Evolutionary conservation across 2,888 invertebrate genomes (phyloP).

Genomic region (Tetranychus piercei): DNA sequence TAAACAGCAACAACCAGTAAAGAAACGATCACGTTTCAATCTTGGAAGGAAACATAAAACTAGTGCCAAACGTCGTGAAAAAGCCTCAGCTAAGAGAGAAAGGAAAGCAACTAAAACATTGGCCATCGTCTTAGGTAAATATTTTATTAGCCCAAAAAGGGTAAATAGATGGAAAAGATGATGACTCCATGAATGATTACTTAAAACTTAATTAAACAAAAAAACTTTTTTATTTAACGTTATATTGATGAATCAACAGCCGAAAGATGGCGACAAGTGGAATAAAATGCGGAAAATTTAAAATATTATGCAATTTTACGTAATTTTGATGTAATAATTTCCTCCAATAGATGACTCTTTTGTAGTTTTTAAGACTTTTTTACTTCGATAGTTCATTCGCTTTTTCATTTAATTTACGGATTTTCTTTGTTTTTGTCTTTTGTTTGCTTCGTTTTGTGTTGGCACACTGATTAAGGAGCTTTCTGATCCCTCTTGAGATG

Average conservation of each 20-base stretch:
- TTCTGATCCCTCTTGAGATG: too few species aligned
- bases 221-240: not conserved
- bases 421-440: too few species aligned
- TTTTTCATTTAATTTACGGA: too few species aligned
- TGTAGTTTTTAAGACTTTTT: too few species aligned
- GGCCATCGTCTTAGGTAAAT: conserved; percentile 89
- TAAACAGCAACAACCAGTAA: conserved; percentile 16
- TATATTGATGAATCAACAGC: not conserved
- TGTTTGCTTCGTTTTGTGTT: too few species aligned
- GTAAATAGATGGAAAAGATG: not conserved
- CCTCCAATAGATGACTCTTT: too few species aligned
- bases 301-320: too few species aligned
- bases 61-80: conserved; percentile 79
- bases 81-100: conserved; percentile 80
- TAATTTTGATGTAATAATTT: too few species aligned
- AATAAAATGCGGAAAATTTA: too few species aligned
- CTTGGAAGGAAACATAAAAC: conserved; percentile 56
- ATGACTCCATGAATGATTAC: not conserved
- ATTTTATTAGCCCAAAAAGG: not conserved
- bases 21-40: conserved; percentile 28
- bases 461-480: too few species aligned
- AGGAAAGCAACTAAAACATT: conserved; percentile 94
- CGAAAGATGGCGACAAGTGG: too few species aligned
- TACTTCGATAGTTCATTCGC: too few species aligned
- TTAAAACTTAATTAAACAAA: not conserved